Percentiles rank a stretch among this genome's conserved stretches.
Conservation (phyloP, 2,888 invertebrate genomes). For the Limenitis camilla region DNA sequence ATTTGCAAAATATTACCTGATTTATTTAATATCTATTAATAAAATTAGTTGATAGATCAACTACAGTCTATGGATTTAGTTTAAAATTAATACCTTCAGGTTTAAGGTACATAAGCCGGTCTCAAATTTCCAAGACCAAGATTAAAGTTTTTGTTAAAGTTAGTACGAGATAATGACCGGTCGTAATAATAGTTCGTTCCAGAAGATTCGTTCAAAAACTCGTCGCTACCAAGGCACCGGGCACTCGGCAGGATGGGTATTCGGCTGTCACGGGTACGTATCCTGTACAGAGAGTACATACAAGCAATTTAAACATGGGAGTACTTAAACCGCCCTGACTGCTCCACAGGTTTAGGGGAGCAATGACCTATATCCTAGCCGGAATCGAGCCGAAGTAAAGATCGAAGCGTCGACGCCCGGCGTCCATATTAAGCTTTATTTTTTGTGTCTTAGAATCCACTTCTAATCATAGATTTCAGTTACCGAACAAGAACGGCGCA, state of each 20-base stretch:
- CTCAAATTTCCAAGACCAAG: neutral
- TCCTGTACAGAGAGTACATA: slow-evolving; percentile 70
- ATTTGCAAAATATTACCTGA: no score
- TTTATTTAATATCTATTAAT: no score
- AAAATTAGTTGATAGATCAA: no score
- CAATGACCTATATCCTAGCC: slow-evolving; percentile 74
- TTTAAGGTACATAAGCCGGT: neutral
- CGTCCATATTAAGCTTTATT: slow-evolving; percentile 64
- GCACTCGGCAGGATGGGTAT: slow-evolving; percentile 41
- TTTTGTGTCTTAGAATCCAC: slow-evolving; percentile 62
- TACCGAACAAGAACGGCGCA: slow-evolving; percentile 47
- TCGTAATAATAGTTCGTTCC: slow-evolving; percentile 26
- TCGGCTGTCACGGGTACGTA: slow-evolving; percentile 39
- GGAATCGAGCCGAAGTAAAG: slow-evolving; percentile 47
- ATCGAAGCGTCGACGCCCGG: slow-evolving; percentile 41
- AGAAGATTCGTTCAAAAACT: slow-evolving; percentile 40
- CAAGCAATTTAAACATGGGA: slow-evolving; percentile 70
- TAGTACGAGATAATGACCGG: slow-evolving; percentile 25
- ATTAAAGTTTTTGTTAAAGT: slow-evolving; percentile 7
- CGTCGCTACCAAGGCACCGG: slow-evolving; percentile 31
- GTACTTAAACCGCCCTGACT: slow-evolving; percentile 71
- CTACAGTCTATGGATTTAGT: no score
- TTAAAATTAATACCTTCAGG: no score
- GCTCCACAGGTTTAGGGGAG: slow-evolving; percentile 72
- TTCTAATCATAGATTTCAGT: slow-evolving; percentile 60